Evolutionary conservation across 2,888 invertebrate species (phyloP).

Genomic region (Meloe dianella): DNA sequence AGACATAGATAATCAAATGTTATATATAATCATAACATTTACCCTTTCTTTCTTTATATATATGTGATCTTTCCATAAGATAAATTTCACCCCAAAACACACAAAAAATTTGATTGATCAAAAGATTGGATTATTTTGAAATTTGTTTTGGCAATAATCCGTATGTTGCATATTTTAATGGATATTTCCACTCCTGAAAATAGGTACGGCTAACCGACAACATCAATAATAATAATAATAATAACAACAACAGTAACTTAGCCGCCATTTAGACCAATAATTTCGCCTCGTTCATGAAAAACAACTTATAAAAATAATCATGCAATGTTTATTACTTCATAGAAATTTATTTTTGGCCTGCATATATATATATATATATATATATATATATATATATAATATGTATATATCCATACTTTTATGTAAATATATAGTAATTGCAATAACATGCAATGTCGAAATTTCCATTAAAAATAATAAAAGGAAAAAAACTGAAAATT

Average conservation of each 20-base stretch:
- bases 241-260: too few species aligned
- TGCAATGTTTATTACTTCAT: conserved; percentile 32
- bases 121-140: too few species aligned
- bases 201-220: neutral
- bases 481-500: neutral
- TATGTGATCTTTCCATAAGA: neutral
- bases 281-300: conserved; percentile 24
- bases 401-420: neutral
- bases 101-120: neutral
- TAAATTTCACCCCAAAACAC: neutral
- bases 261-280: conserved; percentile 1
- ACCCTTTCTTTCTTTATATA: conserved; percentile 10
- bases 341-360: conserved; percentile 33
- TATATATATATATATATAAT: too few species aligned
- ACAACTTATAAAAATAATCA: conserved; percentile 32
- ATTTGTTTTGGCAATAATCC: too few species aligned
- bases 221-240: neutral
- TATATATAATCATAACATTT: conserved; percentile 41
- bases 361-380: too few species aligned
- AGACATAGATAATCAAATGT: conserved; percentile 47
- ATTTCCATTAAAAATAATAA: neutral
- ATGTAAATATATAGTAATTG: conserved; percentile 3
- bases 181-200: neutral
- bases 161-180: neutral
- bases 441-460: conserved; percentile 1